Evolutionary conservation across 2,113 vertebrate genomes (phyloP), one percentile per base, ranked within the genome.

Genomic region (Hyla sarda): DNA sequence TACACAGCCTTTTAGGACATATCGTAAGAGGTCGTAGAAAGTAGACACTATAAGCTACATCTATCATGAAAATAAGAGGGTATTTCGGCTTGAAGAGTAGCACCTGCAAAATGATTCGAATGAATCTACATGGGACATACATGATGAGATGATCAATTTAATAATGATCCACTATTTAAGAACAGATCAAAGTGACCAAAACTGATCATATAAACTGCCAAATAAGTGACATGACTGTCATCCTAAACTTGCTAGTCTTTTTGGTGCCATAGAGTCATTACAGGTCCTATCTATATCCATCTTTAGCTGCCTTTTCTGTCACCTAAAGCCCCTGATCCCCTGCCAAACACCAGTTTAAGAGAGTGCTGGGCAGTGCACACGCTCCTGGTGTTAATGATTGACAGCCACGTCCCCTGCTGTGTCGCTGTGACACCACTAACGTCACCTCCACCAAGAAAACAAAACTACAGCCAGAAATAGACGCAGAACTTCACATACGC

Each of bases 361-460:
- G 9, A 82, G 41, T 14, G 6, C 81, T 47, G 21, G 58, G n/a
- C 37, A 47, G 58, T 41, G 10, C 76, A 80, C 47, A 2, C 60
- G 25, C 50, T 62, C 58, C 54, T 47, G 37, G 47, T 69, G 62
- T 86, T 81, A 86, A 87, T 87, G 78, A 87, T 48, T 87, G 77
- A 82, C 85, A 74, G 85, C 50, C 65, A 32, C 83, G 47, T 54
- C 47, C 74, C 23, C 48, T 3, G 41, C 75, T 30, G 32, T 13
- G 28, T 16, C 14, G 32, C 23, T 45, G 83, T 85, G 74, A 85
- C 74, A 85, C 45, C 58, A 67, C 56, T 48, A 45, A 60, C 69
- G 69, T 83, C 82, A 83, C 82, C 34, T 45, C 74, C 47, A 52
- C 72, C 25, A 17, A 75, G 32, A 84, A 62, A 75, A 76, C 72